Conservation (phyloP, 2,113 vertebrate genomes). For the Sorex araneus region DNA sequence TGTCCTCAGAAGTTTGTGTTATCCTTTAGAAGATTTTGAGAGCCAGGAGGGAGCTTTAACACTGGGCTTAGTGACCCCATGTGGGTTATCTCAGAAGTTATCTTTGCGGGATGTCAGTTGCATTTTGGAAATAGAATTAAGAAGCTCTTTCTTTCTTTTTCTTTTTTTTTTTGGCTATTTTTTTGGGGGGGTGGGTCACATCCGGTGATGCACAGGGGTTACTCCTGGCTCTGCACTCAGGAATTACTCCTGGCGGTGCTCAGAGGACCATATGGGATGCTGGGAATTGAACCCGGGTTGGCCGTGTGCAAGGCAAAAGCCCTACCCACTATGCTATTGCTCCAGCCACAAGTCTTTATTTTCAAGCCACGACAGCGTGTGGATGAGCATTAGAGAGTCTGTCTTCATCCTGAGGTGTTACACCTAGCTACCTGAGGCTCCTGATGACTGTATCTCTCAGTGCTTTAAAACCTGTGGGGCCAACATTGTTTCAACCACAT, state of each 20-base stretch:
- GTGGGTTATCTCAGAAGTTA: not conserved
- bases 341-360: too few relatives aligned
- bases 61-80: not conserved
- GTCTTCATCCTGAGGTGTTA: not conserved
- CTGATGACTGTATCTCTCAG: not conserved
- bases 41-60: not conserved
- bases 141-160: too few relatives aligned
- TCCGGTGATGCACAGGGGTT: too few relatives aligned
- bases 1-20: not conserved
- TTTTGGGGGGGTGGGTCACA: too few relatives aligned
- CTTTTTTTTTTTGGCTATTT: too few relatives aligned
- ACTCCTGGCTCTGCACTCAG: too few relatives aligned
- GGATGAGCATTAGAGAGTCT: not conserved
- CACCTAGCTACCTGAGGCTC: not conserved
- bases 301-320: too few relatives aligned
- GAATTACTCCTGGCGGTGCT: too few relatives aligned
- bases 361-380: not conserved
- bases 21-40: not conserved
- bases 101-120: not conserved
- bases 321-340: too few relatives aligned
- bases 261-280: too few relatives aligned
- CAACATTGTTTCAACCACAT: slow-evolving; percentile 3
- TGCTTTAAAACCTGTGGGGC: slow-evolving; percentile 18
- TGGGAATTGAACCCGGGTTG: too few relatives aligned
- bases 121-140: not conserved